Evolutionary conservation across 2,113 vertebrate species (phyloP).

Genomic region (Crocuta crocuta): DNA sequence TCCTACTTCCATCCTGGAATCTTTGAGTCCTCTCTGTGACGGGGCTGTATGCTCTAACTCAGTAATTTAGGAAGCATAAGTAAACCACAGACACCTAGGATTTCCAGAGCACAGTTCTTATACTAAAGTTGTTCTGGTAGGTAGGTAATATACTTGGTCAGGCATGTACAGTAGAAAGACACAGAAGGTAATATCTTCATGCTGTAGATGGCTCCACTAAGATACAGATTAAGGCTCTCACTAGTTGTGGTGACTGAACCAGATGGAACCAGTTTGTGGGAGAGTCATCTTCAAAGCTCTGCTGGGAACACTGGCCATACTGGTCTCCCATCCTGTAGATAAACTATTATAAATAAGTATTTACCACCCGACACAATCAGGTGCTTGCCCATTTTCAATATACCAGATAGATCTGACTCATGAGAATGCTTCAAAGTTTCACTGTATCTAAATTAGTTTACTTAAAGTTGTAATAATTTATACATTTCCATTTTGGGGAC

Average conservation of each 20-base stretch:
- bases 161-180: not conserved
- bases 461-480: not conserved
- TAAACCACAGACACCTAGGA: not conserved
- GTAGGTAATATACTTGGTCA: not conserved
- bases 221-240: not conserved
- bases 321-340: not conserved
- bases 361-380: not conserved
- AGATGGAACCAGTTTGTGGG: conserved; percentile 14
- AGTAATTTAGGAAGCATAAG: not conserved
- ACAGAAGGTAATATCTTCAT: not conserved
- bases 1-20: not conserved
- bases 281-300: conserved; percentile 28
- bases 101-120: not conserved
- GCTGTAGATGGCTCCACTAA: not conserved
- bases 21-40: not conserved
- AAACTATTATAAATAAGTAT: not conserved
- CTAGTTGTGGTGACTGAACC: not conserved
- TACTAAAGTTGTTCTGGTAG: not conserved
- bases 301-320: not conserved
- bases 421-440: not conserved
- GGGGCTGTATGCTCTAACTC: not conserved
- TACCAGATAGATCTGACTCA: not conserved
- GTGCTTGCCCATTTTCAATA: conserved; percentile 6
- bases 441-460: not conserved
- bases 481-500: not conserved